Evolutionary conservation across 2,797 vertebrate species (phyloP).

Genomic region (Onychomys torridus): DNA sequence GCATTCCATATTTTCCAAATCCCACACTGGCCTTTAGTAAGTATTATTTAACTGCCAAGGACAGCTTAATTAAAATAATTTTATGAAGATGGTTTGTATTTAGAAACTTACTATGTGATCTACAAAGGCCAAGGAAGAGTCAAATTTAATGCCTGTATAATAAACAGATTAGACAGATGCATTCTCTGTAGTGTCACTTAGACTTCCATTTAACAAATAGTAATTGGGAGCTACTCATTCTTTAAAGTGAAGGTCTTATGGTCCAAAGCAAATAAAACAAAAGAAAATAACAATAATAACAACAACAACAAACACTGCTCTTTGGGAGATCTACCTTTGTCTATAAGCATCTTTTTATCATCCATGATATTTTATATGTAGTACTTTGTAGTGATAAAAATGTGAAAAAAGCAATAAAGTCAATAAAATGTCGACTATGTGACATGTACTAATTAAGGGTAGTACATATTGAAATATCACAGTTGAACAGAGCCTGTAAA

Average conservation of each 20-base stretch:
- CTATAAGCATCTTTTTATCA: neutral
- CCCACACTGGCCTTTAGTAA: neutral
- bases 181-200: neutral
- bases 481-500: neutral
- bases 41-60: neutral
- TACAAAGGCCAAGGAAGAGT: neutral
- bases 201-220: neutral
- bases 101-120: neutral
- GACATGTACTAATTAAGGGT: neutral
- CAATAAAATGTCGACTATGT: neutral
- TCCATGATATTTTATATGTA: neutral
- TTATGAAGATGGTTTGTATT: neutral
- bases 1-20: neutral
- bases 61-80: neutral
- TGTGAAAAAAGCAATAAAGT: no score
- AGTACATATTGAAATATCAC: neutral
- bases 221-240: neutral
- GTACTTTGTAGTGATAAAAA: neutral
- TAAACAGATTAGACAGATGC: neutral
- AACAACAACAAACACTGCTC: rapidly evolving
- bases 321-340: neutral
- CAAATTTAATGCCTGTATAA: neutral
- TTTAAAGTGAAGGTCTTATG: neutral
- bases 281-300: no score
- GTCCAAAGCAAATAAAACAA: neutral